Evolutionary conservation across 2,888 invertebrate genomes (phyloP), one percentile per base, ranked within the genome.

Genomic region (Dasysyrphus albostriatus): DNA sequence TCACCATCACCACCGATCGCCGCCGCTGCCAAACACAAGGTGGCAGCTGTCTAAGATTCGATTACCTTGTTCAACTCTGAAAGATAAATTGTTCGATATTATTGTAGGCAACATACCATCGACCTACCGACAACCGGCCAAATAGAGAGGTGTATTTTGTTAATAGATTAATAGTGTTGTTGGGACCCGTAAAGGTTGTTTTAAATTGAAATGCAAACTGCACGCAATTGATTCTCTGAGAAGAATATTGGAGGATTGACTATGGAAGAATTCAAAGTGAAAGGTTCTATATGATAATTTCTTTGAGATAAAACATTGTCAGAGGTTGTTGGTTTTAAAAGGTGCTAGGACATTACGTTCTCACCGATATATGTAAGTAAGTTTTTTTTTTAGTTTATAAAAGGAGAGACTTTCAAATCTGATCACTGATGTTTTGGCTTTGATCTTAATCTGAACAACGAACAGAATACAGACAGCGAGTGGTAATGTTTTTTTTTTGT

Each of bases 151-250:
- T 77, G 80, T 49, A 81, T 51, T 80, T 72, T 69, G 72, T 69
- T 84, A 84, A 84, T 85, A 67, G 84, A 81, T 81, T 81, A 67
- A 85, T 85, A 59, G 73, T 49, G 81, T 65, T 73, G 76, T 72
- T 39, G 10, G 72, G n/a, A 54, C 51, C 65, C 24, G 65, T 72
- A 72, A 51, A 51, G 51, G 37, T 39, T 69, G 49, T 72, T 61
- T n/a, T 32, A 58, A 81, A 85, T 85, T 77, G 76, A 81, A 81
- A 81, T 73, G 37, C 59, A 56, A 67, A 72, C 49, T 56, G 81
- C 83, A 84, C 83, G 83, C 83, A 72, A 84, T 75, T n/a, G 54
- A 4, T 39, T 12, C 19, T 24, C 0, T 37, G 58, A 7, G n/a
- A 39, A 24, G 0, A 16, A 61, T 24, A 24, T 24, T 24, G 9